These are phyloP conservation scores for Cephalopholis sonnerati DNA, from an alignment of 2,113 vertebrate genomes.

Conservation along the genomic window DNA sequence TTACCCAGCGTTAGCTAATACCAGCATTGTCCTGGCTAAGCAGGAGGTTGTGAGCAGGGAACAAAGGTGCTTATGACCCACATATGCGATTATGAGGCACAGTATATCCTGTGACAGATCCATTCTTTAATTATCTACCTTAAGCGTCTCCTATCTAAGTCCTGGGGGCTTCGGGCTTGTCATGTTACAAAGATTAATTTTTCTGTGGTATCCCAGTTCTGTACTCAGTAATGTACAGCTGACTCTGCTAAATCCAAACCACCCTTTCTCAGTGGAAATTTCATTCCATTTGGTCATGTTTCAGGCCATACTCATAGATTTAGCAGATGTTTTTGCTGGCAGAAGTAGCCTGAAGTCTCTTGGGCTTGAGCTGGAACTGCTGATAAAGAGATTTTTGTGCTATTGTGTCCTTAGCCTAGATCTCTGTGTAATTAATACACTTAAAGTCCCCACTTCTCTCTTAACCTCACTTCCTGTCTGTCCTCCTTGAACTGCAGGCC, in stretches of 20 bases:
- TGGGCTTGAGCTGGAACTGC: conserved; percentile 63
- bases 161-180: conserved; percentile 16
- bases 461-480: conserved; percentile 41
- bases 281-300: conserved; percentile 59
- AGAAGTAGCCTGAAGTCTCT: conserved; percentile 56
- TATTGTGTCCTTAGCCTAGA: conserved; percentile 63
- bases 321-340: conserved; percentile 74
- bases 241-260: conserved; percentile 52
- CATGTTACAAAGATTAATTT: conserved; percentile 31
- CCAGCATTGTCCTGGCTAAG: not conserved
- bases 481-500: conserved; percentile 29
- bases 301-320: conserved; percentile 57
- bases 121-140: conserved; percentile 30
- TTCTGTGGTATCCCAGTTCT: conserved; percentile 31
- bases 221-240: conserved; percentile 38
- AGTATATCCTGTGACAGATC: not conserved
- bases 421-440: conserved; percentile 58
- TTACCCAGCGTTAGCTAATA: no score
- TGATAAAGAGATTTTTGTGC: conserved; percentile 64
- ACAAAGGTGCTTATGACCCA: not conserved
- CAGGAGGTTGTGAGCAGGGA: not conserved
- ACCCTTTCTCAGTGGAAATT: conserved; percentile 36
- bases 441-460: conserved; percentile 23
- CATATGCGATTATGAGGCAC: not conserved
- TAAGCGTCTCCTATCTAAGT: not conserved